Conservation (phyloP, 2,888 invertebrate species). For the Clivina fossor region DNA sequence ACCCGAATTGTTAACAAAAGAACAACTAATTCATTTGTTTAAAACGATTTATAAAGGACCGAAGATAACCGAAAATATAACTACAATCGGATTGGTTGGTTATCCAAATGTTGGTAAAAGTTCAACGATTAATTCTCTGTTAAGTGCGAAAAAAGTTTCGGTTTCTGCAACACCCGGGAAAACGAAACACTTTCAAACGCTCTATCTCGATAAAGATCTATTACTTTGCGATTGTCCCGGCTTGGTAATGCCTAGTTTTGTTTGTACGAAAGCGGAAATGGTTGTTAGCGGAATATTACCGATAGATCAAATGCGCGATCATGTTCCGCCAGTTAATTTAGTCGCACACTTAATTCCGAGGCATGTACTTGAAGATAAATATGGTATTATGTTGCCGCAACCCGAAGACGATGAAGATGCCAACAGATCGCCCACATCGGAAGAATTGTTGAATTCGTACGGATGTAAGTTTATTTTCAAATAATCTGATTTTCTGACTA, state of each 20-base stretch:
- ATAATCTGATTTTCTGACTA: no score
- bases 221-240: constrained; percentile 97
- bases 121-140: constrained; percentile 93
- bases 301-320: constrained; percentile 96
- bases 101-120: constrained; percentile 99
- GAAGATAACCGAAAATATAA: constrained; percentile 57
- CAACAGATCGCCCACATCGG: constrained; percentile 64
- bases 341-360: constrained; percentile 76
- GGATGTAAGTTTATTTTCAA: constrained; percentile 75
- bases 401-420: constrained; percentile 69
- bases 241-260: constrained; percentile 95
- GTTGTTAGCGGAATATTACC: constrained; percentile 94
- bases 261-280: constrained; percentile 92
- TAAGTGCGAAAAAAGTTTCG: constrained; percentile 83
- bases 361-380: constrained; percentile 69
- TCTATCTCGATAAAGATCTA: constrained; percentile 75
- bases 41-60: constrained; percentile 59
- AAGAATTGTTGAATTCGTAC: constrained; percentile 88
- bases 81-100: constrained; percentile 92
- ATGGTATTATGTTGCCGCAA: constrained; percentile 75
- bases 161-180: constrained; percentile 99
- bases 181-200: constrained; percentile 95
- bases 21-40: constrained; percentile 72
- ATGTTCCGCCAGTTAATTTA: constrained; percentile 84
- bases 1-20: constrained; percentile 63